Evolutionary conservation across 1,140 invertebrate species (phyloP), one percentile per base, ranked within the genome.

Genomic region (Condylostylus longicornis): DNA sequence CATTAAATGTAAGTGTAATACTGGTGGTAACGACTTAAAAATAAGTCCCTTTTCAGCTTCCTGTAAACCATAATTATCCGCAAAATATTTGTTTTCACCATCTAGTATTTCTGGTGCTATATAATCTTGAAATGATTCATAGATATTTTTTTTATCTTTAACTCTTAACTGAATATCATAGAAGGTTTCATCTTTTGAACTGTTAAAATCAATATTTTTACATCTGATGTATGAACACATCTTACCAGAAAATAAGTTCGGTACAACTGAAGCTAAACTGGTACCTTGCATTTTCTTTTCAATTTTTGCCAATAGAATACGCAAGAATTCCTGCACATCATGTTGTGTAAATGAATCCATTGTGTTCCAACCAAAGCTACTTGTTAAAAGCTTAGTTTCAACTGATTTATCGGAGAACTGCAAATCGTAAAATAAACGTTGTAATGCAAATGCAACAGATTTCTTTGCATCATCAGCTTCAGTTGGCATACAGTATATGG

Each of bases 341-440:
- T 98, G 96, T 57, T 99, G 96, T 89, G 98, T 97, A 64, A 98
- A 98, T n/a, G 93, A 96, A 63, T 98, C 95, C 5, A 98, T 67
- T 0, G 94, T 96, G 64, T 98, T 95, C 96, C 96, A 99, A 42
- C 96, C 96, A 69, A 99, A 99, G 44, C 91, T 96, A 65, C 97
- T 96, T 15, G 96, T 99, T 18, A 99, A 68, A 65, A 98, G 98
- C 63, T 98, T 98, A 22, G 96, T 99, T 37, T 94, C 95, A 23
- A 99, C 95, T 18, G 95, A 93, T 66, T 94, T 95, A 65, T 98
- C 94, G 47, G 78, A 86, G 58, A 95, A 96, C 61, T 99, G 95
- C 21, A 99, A 70, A 58, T 99, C 95, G 57, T 97, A 91, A 68
- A 98, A 99, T 17, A 99, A 93, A 54, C 95, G 71, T 62, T 99